Conservation (phyloP, 2,113 vertebrate genomes). For the Tympanuchus pallidicinctus region DNA sequence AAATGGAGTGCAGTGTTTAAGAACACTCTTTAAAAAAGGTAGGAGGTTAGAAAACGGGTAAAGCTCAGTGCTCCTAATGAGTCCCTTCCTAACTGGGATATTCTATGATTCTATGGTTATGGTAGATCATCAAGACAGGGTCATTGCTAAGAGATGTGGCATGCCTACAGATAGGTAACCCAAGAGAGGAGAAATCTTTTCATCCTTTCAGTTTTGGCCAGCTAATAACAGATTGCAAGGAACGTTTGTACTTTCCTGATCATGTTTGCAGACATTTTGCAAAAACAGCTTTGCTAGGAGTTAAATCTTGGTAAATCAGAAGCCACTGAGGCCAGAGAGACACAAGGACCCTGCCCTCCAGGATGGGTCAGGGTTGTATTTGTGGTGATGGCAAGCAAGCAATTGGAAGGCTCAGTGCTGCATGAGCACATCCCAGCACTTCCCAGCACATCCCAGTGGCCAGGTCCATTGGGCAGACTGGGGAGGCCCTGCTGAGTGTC, state of each 20-base stretch:
- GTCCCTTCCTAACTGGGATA: too few species aligned
- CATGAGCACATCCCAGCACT: background rate
- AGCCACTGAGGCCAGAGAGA: background rate
- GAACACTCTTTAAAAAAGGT: background rate
- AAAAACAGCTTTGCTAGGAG: background rate
- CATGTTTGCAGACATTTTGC: background rate
- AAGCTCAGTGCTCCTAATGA: background rate
- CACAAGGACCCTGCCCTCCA: background rate
- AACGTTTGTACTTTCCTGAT: background rate
- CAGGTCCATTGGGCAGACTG: conserved; percentile 54
- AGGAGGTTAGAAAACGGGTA: background rate
- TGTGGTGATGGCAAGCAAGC: background rate
- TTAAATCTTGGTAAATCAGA: background rate
- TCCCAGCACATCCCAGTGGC: background rate
- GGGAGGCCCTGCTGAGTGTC: background rate
- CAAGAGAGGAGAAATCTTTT: background rate
- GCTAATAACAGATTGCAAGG: background rate
- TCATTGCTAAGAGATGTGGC: background rate
- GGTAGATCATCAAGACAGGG: background rate
- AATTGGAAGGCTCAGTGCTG: background rate
- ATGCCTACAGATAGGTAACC: background rate
- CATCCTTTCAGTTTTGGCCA: background rate
- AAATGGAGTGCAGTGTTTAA: background rate
- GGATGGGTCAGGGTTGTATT: background rate
- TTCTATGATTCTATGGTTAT: too few species aligned